Evolutionary conservation across 2,113 vertebrate genomes (phyloP), one percentile per base, ranked within the genome.

Genomic region (Dipodomys spectabilis): DNA sequence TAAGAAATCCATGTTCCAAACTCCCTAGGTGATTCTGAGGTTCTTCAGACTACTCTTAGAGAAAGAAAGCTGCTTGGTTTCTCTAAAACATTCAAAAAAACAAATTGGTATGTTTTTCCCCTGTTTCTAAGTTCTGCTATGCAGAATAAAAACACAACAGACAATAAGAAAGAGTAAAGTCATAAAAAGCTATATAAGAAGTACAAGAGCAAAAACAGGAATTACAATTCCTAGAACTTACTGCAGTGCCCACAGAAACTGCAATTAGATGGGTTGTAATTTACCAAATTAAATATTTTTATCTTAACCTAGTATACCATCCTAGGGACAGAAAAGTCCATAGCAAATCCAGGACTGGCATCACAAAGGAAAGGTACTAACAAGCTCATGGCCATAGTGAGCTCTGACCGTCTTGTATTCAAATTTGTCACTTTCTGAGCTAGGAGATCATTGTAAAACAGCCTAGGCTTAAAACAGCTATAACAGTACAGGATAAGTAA

Each of bases 151-250:
- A 84, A 75, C 25, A 84, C 27, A 67, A 82, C 5, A 44, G 18
- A 65, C 45, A 92, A 88, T 3, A 94, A 71, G 22, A 45, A 88
- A 93, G 82, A 75, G 11, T 62, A 92, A 96, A 91, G 71, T 68
- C 64, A 68, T 28, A 91, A 85, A 72, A 57, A 90, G 67, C 9
- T 64, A 7, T 72, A 64, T 57, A 57, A 57, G 16, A 57, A 18
- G 28, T 80, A 35, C 49, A 79, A 95, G 65, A 90, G 82, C 73
- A 81, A 95, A 95, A 49, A 60, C 64, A 79, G 11, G 91, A 84
- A 88, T 71, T 13, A 57, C 57, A 49, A 67, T 8, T 32, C 23
- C 32, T 64, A 30, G 13, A 12, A 91, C 85, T 79, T 53, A 25
- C 94, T 65, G 86, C 13, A 82, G 72, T 78, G 78, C 27, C 77